phyloP scores from a whole-genome alignment of 2,797 vertebrate genomes.

The Pelodytes ibericus region DNA sequence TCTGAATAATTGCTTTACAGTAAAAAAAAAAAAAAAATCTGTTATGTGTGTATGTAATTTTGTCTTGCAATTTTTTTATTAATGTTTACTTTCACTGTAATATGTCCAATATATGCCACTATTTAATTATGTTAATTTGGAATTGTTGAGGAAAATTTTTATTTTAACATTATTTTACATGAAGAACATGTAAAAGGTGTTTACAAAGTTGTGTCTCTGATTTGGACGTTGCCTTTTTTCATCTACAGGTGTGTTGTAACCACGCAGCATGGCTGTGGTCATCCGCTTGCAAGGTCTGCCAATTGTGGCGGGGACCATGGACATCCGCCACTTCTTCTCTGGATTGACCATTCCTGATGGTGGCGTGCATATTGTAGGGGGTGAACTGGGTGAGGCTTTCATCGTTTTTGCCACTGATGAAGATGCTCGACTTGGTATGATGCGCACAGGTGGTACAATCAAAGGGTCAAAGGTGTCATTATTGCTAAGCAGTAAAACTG shows the following conservation, averaged over 20 bases:
- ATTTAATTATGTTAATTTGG: too few species aligned
- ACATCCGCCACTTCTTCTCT: constrained; percentile 99
- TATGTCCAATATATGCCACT: too few species aligned
- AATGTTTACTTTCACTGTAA: too few species aligned
- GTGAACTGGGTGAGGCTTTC: constrained; percentile 99
- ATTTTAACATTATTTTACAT: too few species aligned
- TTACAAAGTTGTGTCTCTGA: constrained; percentile 81
- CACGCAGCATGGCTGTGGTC: constrained; percentile 99
- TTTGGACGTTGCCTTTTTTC: constrained; percentile 93
- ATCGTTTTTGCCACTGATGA: constrained; percentile 99
- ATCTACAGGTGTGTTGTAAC: constrained; percentile 96
- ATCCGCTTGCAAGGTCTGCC: constrained; percentile 99
- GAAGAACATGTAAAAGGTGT: background rate
- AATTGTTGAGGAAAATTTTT: too few species aligned
- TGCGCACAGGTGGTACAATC: constrained; percentile 98
- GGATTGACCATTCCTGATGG: constrained; percentile 99
- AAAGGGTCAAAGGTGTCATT: constrained; percentile 98
- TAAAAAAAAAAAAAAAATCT: too few species aligned
- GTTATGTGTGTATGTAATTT: too few species aligned
- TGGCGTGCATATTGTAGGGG: constrained; percentile 99
- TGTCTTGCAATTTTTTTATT: too few species aligned
- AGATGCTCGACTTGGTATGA: constrained; percentile 99
- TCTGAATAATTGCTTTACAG: too few species aligned
- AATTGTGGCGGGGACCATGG: constrained; percentile 99
- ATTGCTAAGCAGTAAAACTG: constrained; percentile 97